phyloP scores from a whole-genome alignment of 2,888 invertebrate species.

The Neelides folsomi region DNA sequence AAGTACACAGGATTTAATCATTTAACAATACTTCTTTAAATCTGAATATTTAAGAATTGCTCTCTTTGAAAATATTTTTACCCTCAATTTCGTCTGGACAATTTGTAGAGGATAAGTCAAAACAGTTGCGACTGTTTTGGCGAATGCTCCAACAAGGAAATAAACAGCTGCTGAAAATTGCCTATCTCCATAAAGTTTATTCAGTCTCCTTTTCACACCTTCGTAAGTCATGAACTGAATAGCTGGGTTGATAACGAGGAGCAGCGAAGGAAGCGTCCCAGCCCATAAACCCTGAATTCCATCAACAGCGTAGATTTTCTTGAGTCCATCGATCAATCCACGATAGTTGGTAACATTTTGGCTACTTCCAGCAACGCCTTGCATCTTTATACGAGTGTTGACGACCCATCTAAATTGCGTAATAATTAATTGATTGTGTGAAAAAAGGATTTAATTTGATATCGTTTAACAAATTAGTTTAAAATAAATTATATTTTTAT shows the following conservation, averaged over 20 bases:
- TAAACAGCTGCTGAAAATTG: slow-evolving; percentile 48
- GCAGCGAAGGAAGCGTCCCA: slow-evolving; percentile 67
- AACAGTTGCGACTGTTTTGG: slow-evolving; percentile 72
- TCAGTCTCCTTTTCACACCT: slow-evolving; percentile 58
- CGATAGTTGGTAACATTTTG: slow-evolving; percentile 33
- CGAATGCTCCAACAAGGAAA: slow-evolving; percentile 62
- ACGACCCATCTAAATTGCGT: slow-evolving; percentile 65
- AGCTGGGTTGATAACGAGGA: slow-evolving; percentile 76
- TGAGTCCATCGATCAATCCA: slow-evolving; percentile 47
- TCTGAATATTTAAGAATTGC: no score
- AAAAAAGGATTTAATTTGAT: no score
- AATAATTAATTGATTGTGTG: no score
- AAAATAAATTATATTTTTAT: no score
- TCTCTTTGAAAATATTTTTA: no score
- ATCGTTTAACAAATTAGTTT: no score
- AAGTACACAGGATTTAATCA: no score
- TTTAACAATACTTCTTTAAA: no score
- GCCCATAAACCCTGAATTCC: slow-evolving; percentile 67
- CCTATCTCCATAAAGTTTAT: slow-evolving; percentile 39
- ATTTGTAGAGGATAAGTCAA: slow-evolving; percentile 82
- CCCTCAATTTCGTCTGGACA: slow-evolving; percentile 62
- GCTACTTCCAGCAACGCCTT: slow-evolving; percentile 43
- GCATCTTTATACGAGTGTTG: slow-evolving; percentile 73
- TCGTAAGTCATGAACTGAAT: slow-evolving; percentile 89
- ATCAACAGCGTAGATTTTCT: slow-evolving; percentile 57